Conservation (phyloP, 2,113 vertebrate genomes). For the Pavo muticus region DNA sequence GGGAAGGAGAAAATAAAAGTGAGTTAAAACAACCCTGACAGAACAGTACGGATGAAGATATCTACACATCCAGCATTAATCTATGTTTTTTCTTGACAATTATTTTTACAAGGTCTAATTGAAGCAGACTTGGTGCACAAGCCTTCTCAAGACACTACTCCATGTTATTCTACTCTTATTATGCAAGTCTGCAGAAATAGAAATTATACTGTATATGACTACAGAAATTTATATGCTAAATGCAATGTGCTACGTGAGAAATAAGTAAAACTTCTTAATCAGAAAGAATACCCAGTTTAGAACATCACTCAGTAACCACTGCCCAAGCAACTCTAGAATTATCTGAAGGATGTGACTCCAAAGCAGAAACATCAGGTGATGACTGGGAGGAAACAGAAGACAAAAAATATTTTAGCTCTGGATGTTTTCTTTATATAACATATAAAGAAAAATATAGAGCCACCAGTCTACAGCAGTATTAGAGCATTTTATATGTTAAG, state of each 20-base stretch:
- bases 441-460: not conserved
- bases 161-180: not conserved
- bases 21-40: not conserved
- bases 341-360: not conserved
- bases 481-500: not conserved
- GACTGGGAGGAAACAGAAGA: not conserved
- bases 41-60: not conserved
- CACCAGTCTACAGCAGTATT: not conserved
- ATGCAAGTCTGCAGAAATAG: not conserved
- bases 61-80: not conserved
- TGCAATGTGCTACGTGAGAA: not conserved
- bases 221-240: not conserved
- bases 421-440: not conserved
- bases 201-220: not conserved
- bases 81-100: not conserved
- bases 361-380: not conserved
- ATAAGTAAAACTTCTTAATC: not conserved
- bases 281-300: not conserved
- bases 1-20: not conserved
- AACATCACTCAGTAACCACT: not conserved
- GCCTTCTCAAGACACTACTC: fast-evolving
- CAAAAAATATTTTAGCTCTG: not conserved
- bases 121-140: not conserved
- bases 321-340: not conserved
- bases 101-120: not conserved